Evolutionary conservation across 2,113 vertebrate species (phyloP).

Genomic region (Podarcis raffonei): DNA sequence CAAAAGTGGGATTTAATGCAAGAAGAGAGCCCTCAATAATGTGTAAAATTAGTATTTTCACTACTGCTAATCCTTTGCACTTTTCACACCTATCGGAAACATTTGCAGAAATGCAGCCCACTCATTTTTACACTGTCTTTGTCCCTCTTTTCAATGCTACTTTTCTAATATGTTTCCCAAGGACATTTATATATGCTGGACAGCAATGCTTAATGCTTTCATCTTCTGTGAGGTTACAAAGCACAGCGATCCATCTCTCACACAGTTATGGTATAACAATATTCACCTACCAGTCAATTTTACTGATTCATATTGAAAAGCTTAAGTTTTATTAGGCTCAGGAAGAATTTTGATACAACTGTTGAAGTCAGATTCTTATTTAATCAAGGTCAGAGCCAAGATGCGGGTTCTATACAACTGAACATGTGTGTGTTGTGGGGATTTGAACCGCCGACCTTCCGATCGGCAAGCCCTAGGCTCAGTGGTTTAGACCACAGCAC

Average conservation of each 20-base stretch:
- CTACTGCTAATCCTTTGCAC: neutral
- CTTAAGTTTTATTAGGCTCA: neutral
- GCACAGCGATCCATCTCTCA: neutral
- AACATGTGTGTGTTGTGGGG: neutral
- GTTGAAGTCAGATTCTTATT: neutral
- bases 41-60: too few species aligned
- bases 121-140: neutral
- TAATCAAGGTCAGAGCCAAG: neutral
- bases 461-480: too few species aligned
- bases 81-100: neutral
- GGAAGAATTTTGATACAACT: neutral
- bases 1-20: too few species aligned
- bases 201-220: neutral
- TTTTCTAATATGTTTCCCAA: constrained; percentile 41
- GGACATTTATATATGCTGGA: neutral
- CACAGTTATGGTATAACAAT: neutral
- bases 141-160: neutral
- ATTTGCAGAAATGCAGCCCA: neutral
- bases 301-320: neutral
- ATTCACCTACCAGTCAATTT: neutral
- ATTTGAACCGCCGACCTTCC: too few species aligned
- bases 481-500: too few species aligned
- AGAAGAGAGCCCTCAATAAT: too few species aligned
- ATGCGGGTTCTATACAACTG: neutral
- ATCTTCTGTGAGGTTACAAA: neutral